Percentiles rank a stretch among this genome's conserved stretches.
phyloP scores from a whole-genome alignment of 1,140 invertebrate species.

The Popillia japonica region DNA sequence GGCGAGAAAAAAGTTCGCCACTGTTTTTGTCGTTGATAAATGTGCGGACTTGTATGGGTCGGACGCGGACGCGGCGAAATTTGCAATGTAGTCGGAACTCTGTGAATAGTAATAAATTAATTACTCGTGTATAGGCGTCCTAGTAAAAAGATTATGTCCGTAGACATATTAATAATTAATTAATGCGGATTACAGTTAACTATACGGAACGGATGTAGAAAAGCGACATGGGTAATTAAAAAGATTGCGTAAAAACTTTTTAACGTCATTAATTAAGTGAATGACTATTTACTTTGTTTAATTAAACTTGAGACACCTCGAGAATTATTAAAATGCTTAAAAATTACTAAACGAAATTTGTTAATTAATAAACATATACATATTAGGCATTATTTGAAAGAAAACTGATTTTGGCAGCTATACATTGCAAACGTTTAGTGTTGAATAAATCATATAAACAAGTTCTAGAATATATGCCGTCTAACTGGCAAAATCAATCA shows the following conservation, averaged over 20 bases:
- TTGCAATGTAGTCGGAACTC: neutral
- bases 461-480: too few species aligned
- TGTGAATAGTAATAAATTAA: constrained; percentile 12
- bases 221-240: neutral
- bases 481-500: too few species aligned
- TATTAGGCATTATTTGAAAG: too few species aligned
- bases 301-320: neutral
- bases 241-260: neutral
- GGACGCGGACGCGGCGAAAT: constrained; percentile 2
- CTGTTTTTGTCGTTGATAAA: constrained; percentile 13
- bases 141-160: neutral
- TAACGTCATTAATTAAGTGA: neutral
- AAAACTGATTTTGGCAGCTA: too few species aligned
- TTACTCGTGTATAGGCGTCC: neutral
- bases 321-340: too few species aligned
- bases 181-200: neutral
- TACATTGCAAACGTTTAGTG: too few species aligned
- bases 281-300: neutral
- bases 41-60: neutral
- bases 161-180: constrained; percentile 1
- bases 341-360: too few species aligned
- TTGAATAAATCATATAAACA: too few species aligned
- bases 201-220: neutral
- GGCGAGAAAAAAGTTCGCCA: neutral
- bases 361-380: too few species aligned